phyloP scores from a whole-genome alignment of 2,113 vertebrate genomes.

The Nerophis ophidion region DNA sequence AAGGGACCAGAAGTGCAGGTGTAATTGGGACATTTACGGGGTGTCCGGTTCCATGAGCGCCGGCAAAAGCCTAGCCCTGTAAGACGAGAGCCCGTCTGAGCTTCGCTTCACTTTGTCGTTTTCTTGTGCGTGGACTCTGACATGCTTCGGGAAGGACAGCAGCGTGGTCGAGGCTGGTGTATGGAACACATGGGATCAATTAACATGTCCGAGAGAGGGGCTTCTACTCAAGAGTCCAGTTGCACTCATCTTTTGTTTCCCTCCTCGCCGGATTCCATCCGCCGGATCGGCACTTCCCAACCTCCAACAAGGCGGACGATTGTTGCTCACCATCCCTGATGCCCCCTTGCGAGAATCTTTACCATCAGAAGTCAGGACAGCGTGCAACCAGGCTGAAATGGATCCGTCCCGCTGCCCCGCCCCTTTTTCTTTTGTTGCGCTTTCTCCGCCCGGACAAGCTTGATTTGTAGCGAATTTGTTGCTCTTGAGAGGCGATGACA shows the following conservation, averaged over 20 bases:
- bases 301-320: conserved; percentile 77
- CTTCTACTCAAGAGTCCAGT: conserved; percentile 85
- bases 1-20: conserved; percentile 85
- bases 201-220: conserved; percentile 85
- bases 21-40: conserved; percentile 91
- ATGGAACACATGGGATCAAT: conserved; percentile 98
- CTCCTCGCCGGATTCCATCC: conserved; percentile 71
- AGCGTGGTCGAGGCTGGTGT: conserved; percentile 81
- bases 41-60: conserved; percentile 80
- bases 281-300: conserved; percentile 69
- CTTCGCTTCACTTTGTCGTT: conserved; percentile 9
- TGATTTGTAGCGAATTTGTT: conserved; percentile 84
- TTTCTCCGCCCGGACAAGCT: conserved; percentile 59
- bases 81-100: conserved; percentile 73
- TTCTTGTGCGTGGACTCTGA: not conserved
- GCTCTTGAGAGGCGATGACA: conserved; percentile 46
- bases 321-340: conserved; percentile 71
- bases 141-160: conserved; percentile 69
- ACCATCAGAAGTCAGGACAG: conserved; percentile 76
- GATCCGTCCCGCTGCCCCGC: conserved; percentile 36
- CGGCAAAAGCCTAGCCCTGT: conserved; percentile 79
- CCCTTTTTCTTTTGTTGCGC: conserved; percentile 41
- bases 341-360: conserved; percentile 74
- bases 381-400: conserved; percentile 68
- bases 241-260: conserved; percentile 86